Percentiles rank a stretch among this genome's conserved stretches.
Conservation (phyloP, 2,113 vertebrate genomes). For the Pseudorectes ferrugineus region DNA sequence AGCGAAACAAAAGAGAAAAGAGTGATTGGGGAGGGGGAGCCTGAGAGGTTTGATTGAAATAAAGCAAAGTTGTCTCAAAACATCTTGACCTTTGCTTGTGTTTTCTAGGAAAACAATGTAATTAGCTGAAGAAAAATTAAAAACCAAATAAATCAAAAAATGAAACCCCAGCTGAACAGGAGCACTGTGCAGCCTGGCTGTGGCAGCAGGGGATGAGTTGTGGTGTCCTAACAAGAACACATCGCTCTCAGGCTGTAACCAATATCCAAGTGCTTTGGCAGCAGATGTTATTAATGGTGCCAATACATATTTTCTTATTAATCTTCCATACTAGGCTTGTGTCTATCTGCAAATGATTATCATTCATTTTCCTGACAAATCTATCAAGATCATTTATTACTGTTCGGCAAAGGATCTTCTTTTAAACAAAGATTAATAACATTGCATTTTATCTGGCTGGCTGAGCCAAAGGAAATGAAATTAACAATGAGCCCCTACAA, state of each 20-base stretch:
- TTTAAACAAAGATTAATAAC: slow-evolving; percentile 70
- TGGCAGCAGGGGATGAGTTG: background rate
- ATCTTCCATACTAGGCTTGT: slow-evolving; percentile 54
- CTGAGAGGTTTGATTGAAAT: background rate
- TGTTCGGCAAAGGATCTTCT: slow-evolving; percentile 51
- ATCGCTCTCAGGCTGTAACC: slow-evolving; percentile 7
- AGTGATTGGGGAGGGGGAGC: background rate
- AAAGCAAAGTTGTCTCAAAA: background rate
- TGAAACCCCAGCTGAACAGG: background rate
- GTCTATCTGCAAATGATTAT: slow-evolving; percentile 69
- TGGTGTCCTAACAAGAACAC: background rate
- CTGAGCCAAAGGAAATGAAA: slow-evolving; percentile 71
- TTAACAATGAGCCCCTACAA: slow-evolving; percentile 66
- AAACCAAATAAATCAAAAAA: background rate
- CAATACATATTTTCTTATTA: slow-evolving; percentile 66
- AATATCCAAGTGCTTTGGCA: slow-evolving; percentile 48
- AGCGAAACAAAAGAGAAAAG: background rate
- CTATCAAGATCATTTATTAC: slow-evolving; percentile 71
- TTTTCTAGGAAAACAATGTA: background rate
- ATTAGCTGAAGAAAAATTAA: background rate
- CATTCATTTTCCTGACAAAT: slow-evolving; percentile 70
- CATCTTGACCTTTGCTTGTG: background rate
- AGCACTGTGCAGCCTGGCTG: background rate
- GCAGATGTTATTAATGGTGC: slow-evolving; percentile 65
- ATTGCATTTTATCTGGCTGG: slow-evolving; percentile 48